phyloP scores from a whole-genome alignment of 2,113 vertebrate genomes.

The Microtus pennsylvanicus region DNA sequence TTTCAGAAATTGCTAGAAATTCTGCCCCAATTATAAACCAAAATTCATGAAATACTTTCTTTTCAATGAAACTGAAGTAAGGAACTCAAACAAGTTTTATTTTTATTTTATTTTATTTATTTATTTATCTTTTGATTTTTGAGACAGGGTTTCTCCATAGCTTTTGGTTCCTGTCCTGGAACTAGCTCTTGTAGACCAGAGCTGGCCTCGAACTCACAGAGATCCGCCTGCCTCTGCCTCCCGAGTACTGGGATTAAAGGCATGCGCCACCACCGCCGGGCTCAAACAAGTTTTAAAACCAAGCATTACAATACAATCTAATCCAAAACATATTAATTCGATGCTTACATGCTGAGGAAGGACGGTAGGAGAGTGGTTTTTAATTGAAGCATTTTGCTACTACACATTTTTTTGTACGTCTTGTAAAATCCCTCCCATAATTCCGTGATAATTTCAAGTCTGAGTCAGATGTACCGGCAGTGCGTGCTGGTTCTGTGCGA shows the following conservation, averaged over 20 bases:
- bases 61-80: background rate
- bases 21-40: background rate
- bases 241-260: too few relatives aligned
- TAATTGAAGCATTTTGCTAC: background rate
- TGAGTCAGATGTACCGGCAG: background rate
- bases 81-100: background rate
- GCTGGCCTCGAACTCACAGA: too few relatives aligned
- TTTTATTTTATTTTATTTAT: too few relatives aligned
- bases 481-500: background rate
- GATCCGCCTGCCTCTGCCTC: too few relatives aligned
- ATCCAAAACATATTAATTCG: background rate
- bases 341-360: background rate
- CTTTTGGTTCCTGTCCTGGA: too few relatives aligned
- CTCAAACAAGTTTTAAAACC: background rate
- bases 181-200: too few relatives aligned
- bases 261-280: too few relatives aligned
- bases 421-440: background rate
- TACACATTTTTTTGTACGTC: background rate
- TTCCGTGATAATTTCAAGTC: background rate
- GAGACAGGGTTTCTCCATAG: too few relatives aligned
- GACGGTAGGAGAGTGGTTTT: background rate
- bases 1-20: background rate
- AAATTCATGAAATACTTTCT: background rate
- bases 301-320: background rate
- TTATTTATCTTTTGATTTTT: too few relatives aligned